Base-by-base conservation (phyloP, 2,888 invertebrate genomes). In the Drosophila multiciliata region DNA sequence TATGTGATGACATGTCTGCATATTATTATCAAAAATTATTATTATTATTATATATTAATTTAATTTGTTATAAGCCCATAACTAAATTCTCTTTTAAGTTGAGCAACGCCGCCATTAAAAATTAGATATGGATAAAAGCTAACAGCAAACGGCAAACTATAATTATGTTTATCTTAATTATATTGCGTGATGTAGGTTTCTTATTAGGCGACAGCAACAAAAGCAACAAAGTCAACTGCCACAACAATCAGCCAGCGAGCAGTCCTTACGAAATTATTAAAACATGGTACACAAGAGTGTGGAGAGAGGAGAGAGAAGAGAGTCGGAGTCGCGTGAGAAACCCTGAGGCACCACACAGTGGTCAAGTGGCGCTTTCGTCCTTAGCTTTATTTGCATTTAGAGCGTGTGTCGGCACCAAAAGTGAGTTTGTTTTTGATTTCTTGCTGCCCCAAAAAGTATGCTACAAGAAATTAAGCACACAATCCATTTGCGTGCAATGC, bases 141-240 rank as follows among this genome's bases (percentile, higher is more conserved):
- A 82, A 72, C 58, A 80, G 73, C 70, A 70, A 76, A 73, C 74
- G 66, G 69, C 73, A 58, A 87, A 86, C 87, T 80, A 86, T 88
- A 88, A 87, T 90, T 90, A 87, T 88, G 88, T 88, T 87, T 87
- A 87, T 87, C 90, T 90, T 90, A 87, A 87, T 87, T 90, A 86
- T 87, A 87, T 88, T 86, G 88, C 87, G 88, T 87, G 87, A 88
- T 77, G 82, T 75, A 83, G 73, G 89, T 88, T 86, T 83, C 84
- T 75, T 89, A 85, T 89, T 88, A 86, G 80, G 78, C 81, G 74
- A 78, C 81, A 86, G 8, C 45, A 45, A 45, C 45, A 45, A 20
- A 85, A 83, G 86, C 83, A 81, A 79, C 75, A 68, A 60, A 87
- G 85, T 87, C 82, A 72, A 72, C 72, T 77, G 76, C 72, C 76